phyloP scores from a whole-genome alignment of 1,140 invertebrate genomes.

The Lasioglossum albipes region DNA sequence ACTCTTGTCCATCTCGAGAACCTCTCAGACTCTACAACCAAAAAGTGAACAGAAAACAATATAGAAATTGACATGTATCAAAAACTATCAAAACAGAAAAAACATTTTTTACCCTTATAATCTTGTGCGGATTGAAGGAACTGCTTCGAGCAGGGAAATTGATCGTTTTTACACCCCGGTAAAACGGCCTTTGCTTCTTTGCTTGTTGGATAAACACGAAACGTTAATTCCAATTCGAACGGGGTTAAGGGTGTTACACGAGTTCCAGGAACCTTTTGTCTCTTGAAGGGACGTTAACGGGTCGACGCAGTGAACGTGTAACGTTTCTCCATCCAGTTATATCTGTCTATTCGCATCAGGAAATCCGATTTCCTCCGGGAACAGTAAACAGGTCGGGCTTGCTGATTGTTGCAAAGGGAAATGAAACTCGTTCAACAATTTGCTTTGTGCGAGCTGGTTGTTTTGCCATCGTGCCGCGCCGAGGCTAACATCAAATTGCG shows the following conservation, averaged over 20 bases:
- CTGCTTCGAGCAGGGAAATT: not conserved
- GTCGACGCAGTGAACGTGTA: conserved; percentile 13
- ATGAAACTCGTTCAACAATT: conserved; percentile 45
- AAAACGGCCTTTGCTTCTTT: not conserved
- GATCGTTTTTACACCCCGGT: not conserved
- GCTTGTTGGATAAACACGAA: not conserved
- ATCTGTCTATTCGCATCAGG: conserved; percentile 45
- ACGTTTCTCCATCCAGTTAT: conserved; percentile 36
- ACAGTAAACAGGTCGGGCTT: conserved; percentile 36
- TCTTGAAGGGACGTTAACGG: conserved; percentile 41
- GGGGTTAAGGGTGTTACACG: conserved; percentile 41
- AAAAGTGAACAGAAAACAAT: too few species aligned
- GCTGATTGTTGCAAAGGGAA: conserved; percentile 48
- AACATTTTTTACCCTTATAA: not conserved
- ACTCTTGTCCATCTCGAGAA: not conserved
- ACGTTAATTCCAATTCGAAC: conserved; percentile 14
- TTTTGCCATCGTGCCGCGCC: conserved; percentile 31
- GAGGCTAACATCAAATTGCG: conserved; percentile 1
- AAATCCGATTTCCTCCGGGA: conserved; percentile 59
- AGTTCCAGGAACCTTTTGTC: conserved; percentile 52
- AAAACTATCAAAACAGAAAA: too few species aligned
- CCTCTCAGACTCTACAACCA: too few species aligned
- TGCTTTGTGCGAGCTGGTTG: conserved; percentile 34
- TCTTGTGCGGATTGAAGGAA: not conserved
- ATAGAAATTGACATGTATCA: too few species aligned